Evolutionary conservation across 2,888 invertebrate genomes (phyloP).

Genomic region (Drosophila meridionalis): DNA sequence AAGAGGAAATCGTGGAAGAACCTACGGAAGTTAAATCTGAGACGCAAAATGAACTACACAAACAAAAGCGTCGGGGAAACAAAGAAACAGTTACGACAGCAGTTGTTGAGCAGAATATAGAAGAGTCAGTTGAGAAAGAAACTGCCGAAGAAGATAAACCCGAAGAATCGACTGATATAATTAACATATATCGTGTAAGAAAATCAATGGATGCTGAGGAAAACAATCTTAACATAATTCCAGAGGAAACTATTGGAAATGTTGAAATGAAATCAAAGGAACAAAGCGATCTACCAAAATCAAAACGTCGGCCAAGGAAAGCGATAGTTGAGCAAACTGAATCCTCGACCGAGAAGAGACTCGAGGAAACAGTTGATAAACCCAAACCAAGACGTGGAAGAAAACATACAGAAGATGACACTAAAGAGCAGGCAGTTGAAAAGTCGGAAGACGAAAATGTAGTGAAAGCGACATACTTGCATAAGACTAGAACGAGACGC

Average conservation of each 20-base stretch:
- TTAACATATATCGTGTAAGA: not conserved
- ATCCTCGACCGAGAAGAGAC: not conserved
- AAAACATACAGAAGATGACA: conserved; percentile 23
- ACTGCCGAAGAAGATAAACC: not conserved
- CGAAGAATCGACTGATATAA: not conserved
- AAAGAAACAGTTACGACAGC: not conserved
- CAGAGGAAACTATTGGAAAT: not conserved
- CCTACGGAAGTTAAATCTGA: not conserved
- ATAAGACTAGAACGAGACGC: conserved; percentile 8
- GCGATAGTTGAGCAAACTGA: not conserved
- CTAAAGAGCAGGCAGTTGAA: not conserved
- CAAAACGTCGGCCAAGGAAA: not conserved
- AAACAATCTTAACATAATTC: not conserved
- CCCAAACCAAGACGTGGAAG: conserved; percentile 22
- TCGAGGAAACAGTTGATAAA: not conserved
- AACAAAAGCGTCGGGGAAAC: not conserved
- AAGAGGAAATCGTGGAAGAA: not conserved
- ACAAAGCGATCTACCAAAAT: not conserved
- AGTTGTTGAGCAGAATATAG: not conserved
- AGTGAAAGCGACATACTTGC: not conserved
- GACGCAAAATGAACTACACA: not conserved
- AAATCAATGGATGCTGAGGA: not conserved
- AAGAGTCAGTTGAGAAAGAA: not conserved
- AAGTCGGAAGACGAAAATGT: not conserved
- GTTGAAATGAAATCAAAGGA: not conserved